Evolutionary conservation across 1,140 invertebrate genomes (phyloP).

Genomic region (Trachymyrmex cornetzi): DNA sequence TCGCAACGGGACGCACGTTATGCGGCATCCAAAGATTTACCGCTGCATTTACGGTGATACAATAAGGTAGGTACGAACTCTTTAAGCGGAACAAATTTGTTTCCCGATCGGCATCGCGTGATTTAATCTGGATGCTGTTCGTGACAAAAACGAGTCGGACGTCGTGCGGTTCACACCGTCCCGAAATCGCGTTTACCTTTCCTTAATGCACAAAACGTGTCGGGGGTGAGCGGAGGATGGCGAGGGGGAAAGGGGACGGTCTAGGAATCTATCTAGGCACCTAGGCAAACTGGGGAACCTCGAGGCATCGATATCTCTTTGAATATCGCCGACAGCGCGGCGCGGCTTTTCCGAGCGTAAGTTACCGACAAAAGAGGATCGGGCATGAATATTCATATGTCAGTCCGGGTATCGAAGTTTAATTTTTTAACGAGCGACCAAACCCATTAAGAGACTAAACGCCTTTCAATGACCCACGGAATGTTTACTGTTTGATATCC

Average conservation of each 20-base stretch:
- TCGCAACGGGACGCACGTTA: background rate
- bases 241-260: background rate
- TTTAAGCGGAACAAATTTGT: constrained; percentile 43
- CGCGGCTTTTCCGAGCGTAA: constrained; percentile 63
- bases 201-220: constrained; percentile 81
- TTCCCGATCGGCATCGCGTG: constrained; percentile 14
- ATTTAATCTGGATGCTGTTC: background rate
- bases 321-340: constrained; percentile 69
- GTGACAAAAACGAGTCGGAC: constrained; percentile 27
- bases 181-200: constrained; percentile 79
- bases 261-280: constrained; percentile 70
- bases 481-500: constrained; percentile 9
- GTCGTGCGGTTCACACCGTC: constrained; percentile 14
- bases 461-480: constrained; percentile 25
- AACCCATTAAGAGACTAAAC: constrained; percentile 38
- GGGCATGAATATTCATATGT: constrained; percentile 78
- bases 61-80: constrained; percentile 19
- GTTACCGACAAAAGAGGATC: constrained; percentile 72
- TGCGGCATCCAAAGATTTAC: constrained; percentile 20
- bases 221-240: constrained; percentile 2
- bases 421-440: constrained; percentile 70
- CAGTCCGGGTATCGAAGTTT: constrained; percentile 56
- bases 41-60: background rate
- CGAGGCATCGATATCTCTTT: constrained; percentile 71
- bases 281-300: constrained; percentile 76